Percentiles rank a stretch among this genome's conserved stretches.
These are phyloP conservation scores for Schrankia costaestrigalis DNA, from an alignment of 2,888 invertebrate genomes.

Conservation along the genomic window DNA sequence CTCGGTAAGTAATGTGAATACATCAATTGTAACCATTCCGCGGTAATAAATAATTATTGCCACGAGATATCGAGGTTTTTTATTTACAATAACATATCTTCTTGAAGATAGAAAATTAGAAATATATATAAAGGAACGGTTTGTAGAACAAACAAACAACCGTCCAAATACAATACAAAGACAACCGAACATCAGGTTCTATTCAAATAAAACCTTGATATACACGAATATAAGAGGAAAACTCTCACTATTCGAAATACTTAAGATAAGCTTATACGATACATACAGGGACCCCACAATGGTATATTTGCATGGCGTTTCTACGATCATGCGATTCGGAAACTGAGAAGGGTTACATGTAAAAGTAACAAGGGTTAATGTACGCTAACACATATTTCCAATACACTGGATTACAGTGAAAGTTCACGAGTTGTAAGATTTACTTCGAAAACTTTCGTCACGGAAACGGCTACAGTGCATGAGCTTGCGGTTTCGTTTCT, in stretches of 20 bases:
- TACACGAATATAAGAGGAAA: conserved; percentile 24
- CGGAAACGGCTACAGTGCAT: too few species aligned
- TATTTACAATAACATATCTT: too few species aligned
- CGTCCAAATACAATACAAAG: conserved; percentile 14
- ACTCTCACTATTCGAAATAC: conserved; percentile 23
- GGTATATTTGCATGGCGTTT: conserved; percentile 49
- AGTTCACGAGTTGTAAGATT: conserved; percentile 42
- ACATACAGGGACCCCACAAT: conserved; percentile 13
- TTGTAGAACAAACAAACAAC: too few species aligned
- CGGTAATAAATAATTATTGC: too few species aligned
- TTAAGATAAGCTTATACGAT: conserved; percentile 20
- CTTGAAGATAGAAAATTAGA: too few species aligned
- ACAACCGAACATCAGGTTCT: conserved; percentile 18
- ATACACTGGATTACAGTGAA: conserved; percentile 52
- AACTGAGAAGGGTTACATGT: conserved; percentile 67
- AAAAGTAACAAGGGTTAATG: conserved; percentile 70
- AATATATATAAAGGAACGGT: too few species aligned
- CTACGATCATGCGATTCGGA: conserved; percentile 48
- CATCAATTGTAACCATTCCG: too few species aligned
- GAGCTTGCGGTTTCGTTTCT: too few species aligned
- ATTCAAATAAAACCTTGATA: conserved; percentile 29
- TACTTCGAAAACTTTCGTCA: too few species aligned
- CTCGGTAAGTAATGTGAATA: too few species aligned
- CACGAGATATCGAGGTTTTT: too few species aligned
- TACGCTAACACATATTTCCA: conserved; percentile 52